Base-by-base conservation (phyloP, 2,113 vertebrate species). In the Vulpes ferrilata region DNA sequence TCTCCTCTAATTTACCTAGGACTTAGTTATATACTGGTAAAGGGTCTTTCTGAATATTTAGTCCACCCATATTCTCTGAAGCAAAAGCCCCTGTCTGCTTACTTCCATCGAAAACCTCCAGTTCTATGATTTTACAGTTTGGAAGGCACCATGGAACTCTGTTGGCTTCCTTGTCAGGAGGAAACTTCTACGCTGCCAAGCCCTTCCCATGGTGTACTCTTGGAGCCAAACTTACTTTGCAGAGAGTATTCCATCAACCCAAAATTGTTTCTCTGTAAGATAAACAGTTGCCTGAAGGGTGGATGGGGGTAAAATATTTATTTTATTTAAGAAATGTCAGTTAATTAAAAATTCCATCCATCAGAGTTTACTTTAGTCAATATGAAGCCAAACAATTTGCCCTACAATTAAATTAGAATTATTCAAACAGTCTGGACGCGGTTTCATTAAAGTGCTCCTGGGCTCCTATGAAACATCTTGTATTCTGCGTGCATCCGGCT, bases 331-430 rank as follows among this genome's bases (percentile, higher is more conserved):
- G 93, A 97, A 96, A 93, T 91, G 83, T 74, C 88, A 82, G 88
- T 82, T 91, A 97, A 96, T 97, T 98, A 97, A 95, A 95, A 97
- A 97, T 96, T 62, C 87, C 87, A 93, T 91, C 71, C 95, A 95
- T 95, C 83, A 86, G 91, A 88, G 78, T 93, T 96, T 85, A 80
- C 92, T 81, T 85, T n/a, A 17, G 60, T 84, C 35, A 20, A 19
- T 84, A 67, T 32, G 65, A 93, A 96, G 32, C 86, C 96, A 64
- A 92, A 87, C 90, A 83, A 79, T 97, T 93, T 96, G 88, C 74
- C 84, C 96, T 62, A 86, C 82, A 81, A 93, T 98, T 90, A 95
- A 89, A 94, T 96, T 51, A 96, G 88, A 95, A 95, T 83, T 71
- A 92, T 96, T 96, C 92, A 23, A 94, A 85, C 78, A 48, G 95